Conservation (phyloP, 1,140 invertebrate species). For the Dreissena rostriformis region DNA sequence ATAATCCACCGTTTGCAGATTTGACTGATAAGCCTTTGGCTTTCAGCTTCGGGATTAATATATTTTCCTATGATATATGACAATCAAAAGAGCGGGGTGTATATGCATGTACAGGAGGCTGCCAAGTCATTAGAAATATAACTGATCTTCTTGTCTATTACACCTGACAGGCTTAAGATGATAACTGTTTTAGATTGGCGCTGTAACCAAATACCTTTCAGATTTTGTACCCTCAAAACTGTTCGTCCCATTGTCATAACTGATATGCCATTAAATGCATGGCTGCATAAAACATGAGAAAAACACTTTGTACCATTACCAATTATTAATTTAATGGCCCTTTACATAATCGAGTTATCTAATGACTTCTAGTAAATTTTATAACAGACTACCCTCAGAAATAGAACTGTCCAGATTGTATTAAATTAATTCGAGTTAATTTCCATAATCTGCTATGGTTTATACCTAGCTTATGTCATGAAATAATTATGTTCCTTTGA, state of each 20-base stretch:
- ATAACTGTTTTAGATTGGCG: slow-evolving; percentile 31
- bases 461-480: too few species aligned
- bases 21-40: slow-evolving; percentile 7
- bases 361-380: too few species aligned
- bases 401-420: too few species aligned
- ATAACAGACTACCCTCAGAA: too few species aligned
- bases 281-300: neutral
- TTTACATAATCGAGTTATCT: too few species aligned
- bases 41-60: slow-evolving; percentile 3
- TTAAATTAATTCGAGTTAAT: too few species aligned
- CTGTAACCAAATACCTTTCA: slow-evolving; percentile 56
- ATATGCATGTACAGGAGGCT: neutral
- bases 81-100: slow-evolving; percentile 10
- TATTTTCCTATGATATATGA: slow-evolving; percentile 20
- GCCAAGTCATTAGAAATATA: slow-evolving; percentile 41
- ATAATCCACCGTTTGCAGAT: slow-evolving; percentile 2
- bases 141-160: slow-evolving; percentile 44
- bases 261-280: slow-evolving; percentile 41
- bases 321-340: too few species aligned
- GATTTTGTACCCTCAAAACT: slow-evolving; percentile 29
- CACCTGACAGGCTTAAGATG: slow-evolving; percentile 36
- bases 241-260: slow-evolving; percentile 52
- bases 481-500: too few species aligned
- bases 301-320: too few species aligned
- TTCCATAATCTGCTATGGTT: too few species aligned